Conservation (phyloP, 2,113 vertebrate species). For the Rhinogobius similis region DNA sequence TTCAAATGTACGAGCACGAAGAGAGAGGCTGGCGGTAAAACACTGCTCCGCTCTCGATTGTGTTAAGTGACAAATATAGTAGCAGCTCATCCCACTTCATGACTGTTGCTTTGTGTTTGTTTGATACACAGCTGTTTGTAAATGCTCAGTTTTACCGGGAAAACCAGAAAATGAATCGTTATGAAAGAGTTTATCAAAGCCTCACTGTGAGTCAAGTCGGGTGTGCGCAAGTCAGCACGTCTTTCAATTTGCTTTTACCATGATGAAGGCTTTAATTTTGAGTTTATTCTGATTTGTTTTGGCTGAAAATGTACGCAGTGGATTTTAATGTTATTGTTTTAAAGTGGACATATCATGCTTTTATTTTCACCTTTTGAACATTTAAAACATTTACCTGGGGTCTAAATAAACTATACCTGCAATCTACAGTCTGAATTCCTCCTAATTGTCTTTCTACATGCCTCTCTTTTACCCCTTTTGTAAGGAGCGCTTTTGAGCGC, state of each 20-base stretch:
- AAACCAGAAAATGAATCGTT: background rate
- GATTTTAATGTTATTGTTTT: background rate
- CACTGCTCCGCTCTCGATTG: slow-evolving; percentile 4
- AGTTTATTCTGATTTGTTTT: background rate
- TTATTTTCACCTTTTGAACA: too few relatives aligned
- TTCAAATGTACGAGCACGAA: slow-evolving; percentile 35
- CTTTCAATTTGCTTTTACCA: too few relatives aligned
- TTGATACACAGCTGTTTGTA: background rate
- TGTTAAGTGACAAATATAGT: slow-evolving; percentile 1
- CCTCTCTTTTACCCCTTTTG: too few relatives aligned
- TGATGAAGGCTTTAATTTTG: too few relatives aligned
- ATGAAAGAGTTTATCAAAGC: background rate
- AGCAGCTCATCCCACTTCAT: background rate
- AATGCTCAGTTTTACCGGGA: background rate
- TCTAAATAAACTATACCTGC: too few relatives aligned
- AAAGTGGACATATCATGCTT: too few relatives aligned
- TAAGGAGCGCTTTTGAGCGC: too few relatives aligned
- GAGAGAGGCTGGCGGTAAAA: slow-evolving; percentile 24
- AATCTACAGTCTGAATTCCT: too few relatives aligned
- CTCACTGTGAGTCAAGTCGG: background rate
- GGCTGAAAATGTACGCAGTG: background rate
- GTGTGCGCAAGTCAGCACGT: background rate
- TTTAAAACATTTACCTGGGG: too few relatives aligned
- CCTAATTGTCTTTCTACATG: too few relatives aligned
- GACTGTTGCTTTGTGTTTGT: background rate